Base-by-base conservation (phyloP, 2,113 vertebrate genomes). In the Cololabis saira region DNA sequence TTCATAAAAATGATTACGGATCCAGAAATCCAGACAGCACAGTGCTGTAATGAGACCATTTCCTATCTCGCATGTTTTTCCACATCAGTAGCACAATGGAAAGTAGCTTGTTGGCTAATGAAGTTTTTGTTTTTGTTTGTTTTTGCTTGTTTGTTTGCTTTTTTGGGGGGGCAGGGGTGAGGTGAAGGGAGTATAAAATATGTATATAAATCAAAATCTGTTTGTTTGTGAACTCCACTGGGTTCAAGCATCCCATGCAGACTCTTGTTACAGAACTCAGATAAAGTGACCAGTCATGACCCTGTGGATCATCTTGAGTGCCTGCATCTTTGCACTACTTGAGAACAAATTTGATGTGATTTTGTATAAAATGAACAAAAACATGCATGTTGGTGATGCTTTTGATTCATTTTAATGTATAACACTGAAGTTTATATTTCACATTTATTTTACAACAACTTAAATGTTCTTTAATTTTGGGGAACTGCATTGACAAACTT, bases 171-270 rank as follows among this genome's bases (percentile, higher is more conserved):
- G 5, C 5, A 27, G 24, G 5, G 5, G 24, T 2, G 5, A 5
- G 24, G 24, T 27, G 24, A 37, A 7, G 1, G 33, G 5, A 7
- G 33, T 37, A 37, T 37, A 11, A 37, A 37, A 27, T 27, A 27
- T 27, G 2, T 27, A 2, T 37, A 37, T 37, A 7, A 37, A 37
- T 37, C 16, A n/a, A 45, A 52, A 52, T 27, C 15, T 51, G 42
- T 58, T 15, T 1, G 3, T 58, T 6, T 37, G 14, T 55, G 44
- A 67, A 16, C 88, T 89, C 87, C 83, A 30, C 60, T 89, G 80
- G 73, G 95, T 95, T 95, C 95, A 96, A 80, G 92, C 96, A 87
- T 71, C 41, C 67, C 95, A 98, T 99, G 97, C 95, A 96, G 96
- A 96, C 94, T 93, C 88, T 85, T 92, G 95, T 97, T 97, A 98